A percentile compares a stretch with the other conserved stretches of the same genome.
These are phyloP conservation scores for Vesta saturnalis DNA, from an alignment of 2,888 invertebrate species.

Conservation along the genomic window DNA sequence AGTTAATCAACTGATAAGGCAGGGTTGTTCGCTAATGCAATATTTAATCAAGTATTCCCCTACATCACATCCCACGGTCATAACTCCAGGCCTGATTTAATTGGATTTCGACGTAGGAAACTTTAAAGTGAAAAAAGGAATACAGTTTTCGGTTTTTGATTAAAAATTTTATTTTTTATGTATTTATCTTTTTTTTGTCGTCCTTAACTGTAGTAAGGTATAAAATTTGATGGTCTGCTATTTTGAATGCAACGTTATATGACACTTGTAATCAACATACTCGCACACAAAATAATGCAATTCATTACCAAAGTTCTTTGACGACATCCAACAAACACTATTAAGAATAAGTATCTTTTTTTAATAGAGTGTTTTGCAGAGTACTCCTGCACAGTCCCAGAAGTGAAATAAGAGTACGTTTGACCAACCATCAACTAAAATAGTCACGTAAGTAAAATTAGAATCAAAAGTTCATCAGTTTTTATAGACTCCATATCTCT, in stretches of 20 bases:
- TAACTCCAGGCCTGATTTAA: constrained; percentile 27
- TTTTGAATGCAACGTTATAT: constrained; percentile 12
- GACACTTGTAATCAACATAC: too few relatives aligned
- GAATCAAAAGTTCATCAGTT: background rate
- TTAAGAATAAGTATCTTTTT: too few relatives aligned
- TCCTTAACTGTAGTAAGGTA: background rate
- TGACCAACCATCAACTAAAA: too few relatives aligned
- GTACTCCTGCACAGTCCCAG: too few relatives aligned
- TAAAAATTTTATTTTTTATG: background rate
- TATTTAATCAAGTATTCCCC: constrained; percentile 30
- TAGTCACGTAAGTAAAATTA: too few relatives aligned
- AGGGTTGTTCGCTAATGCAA: constrained; percentile 30
- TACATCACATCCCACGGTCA: constrained; percentile 1
- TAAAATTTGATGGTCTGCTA: constrained; percentile 20
- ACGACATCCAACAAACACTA: too few relatives aligned
- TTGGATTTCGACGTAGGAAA: constrained; percentile 20
- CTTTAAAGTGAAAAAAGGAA: background rate
- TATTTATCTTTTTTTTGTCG: background rate
- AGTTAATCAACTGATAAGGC: constrained; percentile 30
- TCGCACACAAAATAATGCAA: too few relatives aligned
- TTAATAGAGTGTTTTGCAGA: too few relatives aligned
- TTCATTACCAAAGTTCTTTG: too few relatives aligned
- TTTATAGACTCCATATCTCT: constrained; percentile 33
- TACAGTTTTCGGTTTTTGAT: background rate
- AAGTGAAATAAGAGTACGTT: too few relatives aligned